These are phyloP conservation scores for Asteroscopus sphinx DNA, from an alignment of 2,888 invertebrate genomes.

Conservation along the genomic window DNA sequence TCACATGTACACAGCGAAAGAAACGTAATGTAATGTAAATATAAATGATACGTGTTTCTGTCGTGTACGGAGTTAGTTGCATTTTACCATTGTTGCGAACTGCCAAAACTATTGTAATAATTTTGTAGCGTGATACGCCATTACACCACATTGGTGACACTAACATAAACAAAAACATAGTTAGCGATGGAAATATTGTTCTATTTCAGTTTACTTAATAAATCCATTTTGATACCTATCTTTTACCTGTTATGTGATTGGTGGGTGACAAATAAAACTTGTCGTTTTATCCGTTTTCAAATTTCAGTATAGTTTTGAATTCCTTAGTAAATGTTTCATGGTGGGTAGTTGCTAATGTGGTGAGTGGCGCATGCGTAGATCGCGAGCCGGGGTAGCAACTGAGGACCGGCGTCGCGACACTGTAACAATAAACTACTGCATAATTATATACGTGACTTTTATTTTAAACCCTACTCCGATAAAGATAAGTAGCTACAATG, in stretches of 20 bases:
- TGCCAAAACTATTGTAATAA: constrained; percentile 88
- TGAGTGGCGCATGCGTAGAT: constrained; percentile 60
- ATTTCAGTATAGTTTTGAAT: constrained; percentile 19
- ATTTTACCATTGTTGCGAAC: constrained; percentile 89
- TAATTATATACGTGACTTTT: constrained; percentile 71
- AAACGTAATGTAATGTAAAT: constrained; percentile 79
- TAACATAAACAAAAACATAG: background rate
- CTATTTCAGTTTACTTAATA: constrained; percentile 14
- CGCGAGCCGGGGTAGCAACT: constrained; percentile 70
- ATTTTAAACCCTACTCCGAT: constrained; percentile 53
- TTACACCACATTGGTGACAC: constrained; percentile 58
- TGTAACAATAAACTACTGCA: constrained; percentile 88
- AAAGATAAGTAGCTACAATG: no score
- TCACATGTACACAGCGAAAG: constrained; percentile 62
- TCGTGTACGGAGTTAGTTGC: constrained; percentile 81
- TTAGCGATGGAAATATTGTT: constrained; percentile 23
- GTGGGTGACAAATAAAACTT: no score
- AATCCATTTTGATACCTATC: constrained; percentile 14
- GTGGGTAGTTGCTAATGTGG: constrained; percentile 56
- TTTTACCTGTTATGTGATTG: no score
- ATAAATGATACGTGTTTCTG: constrained; percentile 80
- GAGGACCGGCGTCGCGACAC: constrained; percentile 71
- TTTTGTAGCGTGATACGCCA: constrained; percentile 76
- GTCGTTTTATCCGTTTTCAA: constrained; percentile 25
- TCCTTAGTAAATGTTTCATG: constrained; percentile 6